phyloP scores from a whole-genome alignment of 2,113 vertebrate species.

The Emydura subglobosa region DNA sequence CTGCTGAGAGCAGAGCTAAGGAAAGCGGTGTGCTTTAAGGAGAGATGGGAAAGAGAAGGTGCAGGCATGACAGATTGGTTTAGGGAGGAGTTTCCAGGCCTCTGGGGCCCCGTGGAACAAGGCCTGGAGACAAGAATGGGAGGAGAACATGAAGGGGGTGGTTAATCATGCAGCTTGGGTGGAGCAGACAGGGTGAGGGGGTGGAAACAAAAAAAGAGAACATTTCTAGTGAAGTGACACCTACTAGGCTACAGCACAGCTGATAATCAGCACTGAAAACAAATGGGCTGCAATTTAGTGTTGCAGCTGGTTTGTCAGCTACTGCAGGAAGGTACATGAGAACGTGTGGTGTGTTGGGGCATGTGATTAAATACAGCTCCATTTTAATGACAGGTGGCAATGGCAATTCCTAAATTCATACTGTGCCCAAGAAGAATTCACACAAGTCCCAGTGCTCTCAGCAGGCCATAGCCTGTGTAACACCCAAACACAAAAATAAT shows the following conservation, averaged over 20 bases:
- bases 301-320: background rate
- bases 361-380: background rate
- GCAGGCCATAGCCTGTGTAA: background rate
- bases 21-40: background rate
- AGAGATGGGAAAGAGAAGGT: background rate
- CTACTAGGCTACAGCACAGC: background rate
- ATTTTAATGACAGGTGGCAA: background rate
- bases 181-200: background rate
- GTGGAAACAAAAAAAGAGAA: background rate
- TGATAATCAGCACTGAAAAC: fast-evolving
- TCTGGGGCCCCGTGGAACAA: background rate
- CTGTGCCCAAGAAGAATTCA: background rate
- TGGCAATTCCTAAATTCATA: background rate
- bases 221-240: background rate
- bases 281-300: background rate
- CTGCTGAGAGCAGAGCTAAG: background rate
- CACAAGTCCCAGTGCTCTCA: background rate
- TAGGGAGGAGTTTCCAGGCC: background rate
- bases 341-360: fast-evolving
- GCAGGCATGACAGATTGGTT: background rate
- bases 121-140: background rate
- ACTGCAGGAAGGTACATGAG: background rate
- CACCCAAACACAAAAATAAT: background rate
- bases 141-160: background rate
- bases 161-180: background rate